Evolutionary conservation across 1,140 invertebrate species (phyloP).

Genomic region (Zaprionus camerounensis): DNA sequence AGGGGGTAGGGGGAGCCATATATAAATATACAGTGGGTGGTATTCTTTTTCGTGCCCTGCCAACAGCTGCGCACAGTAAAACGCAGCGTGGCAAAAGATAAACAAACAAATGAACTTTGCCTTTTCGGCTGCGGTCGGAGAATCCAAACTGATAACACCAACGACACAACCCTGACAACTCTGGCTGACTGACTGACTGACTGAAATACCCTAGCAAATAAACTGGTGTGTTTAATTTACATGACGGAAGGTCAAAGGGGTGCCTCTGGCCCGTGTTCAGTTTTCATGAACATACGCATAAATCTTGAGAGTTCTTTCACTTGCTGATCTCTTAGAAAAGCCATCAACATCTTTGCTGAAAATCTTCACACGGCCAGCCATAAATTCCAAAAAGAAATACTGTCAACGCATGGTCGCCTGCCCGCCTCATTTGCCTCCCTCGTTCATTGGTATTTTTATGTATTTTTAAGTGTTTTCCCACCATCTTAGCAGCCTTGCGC

Average conservation of each 20-base stretch:
- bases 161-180: constrained; percentile 20
- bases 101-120: constrained; percentile 60
- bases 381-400: constrained; percentile 55
- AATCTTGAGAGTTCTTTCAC: constrained; percentile 65
- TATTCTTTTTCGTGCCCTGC: constrained; percentile 11
- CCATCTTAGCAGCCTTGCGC: constrained; percentile 17
- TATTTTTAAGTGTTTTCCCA: constrained; percentile 75
- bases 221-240: constrained; percentile 44
- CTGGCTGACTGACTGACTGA: constrained; percentile 6
- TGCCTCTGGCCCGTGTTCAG: background rate
- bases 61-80: constrained; percentile 40
- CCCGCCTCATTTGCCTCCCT: constrained; percentile 1
- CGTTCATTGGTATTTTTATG: constrained; percentile 77
- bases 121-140: constrained; percentile 35
- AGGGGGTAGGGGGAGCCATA: background rate
- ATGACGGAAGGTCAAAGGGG: constrained; percentile 9
- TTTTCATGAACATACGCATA: constrained; percentile 71
- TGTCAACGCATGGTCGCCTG: background rate
- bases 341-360: constrained; percentile 45
- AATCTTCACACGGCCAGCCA: constrained; percentile 53
- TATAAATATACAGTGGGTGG: constrained; percentile 2
- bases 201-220: constrained; percentile 55
- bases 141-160: constrained; percentile 29
- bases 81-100: constrained; percentile 35
- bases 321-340: constrained; percentile 64